These are phyloP conservation scores for Thelaira solivaga DNA, from an alignment of 2,888 invertebrate species.

Conservation along the genomic window DNA sequence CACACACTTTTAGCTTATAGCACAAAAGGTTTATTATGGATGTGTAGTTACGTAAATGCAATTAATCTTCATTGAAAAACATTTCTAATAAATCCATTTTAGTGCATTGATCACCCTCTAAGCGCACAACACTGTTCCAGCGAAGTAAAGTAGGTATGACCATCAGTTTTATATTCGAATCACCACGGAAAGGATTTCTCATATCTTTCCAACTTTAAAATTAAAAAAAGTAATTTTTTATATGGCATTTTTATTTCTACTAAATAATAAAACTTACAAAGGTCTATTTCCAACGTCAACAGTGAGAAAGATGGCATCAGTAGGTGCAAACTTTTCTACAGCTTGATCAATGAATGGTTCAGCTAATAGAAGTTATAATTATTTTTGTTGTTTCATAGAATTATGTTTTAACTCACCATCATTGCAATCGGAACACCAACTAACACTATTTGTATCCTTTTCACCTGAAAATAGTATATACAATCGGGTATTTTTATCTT, in stretches of 20 bases:
- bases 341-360: slow-evolving; percentile 84
- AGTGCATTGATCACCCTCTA: slow-evolving; percentile 86
- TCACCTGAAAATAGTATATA: slow-evolving; percentile 80
- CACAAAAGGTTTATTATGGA: too few species aligned
- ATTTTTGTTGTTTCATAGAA: too few species aligned
- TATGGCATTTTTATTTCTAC: too few species aligned
- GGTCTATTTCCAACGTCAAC: slow-evolving; percentile 86
- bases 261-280: slow-evolving; percentile 56
- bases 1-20: background rate
- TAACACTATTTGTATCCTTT: slow-evolving; percentile 79
- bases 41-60: background rate
- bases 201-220: slow-evolving; percentile 84
- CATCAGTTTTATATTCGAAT: slow-evolving; percentile 82
- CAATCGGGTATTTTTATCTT: slow-evolving; percentile 60
- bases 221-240: slow-evolving; percentile 10
- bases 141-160: slow-evolving; percentile 87
- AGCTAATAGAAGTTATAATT: slow-evolving; percentile 78
- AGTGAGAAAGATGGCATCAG: slow-evolving; percentile 81
- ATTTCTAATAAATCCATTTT: slow-evolving; percentile 85
- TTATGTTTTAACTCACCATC: slow-evolving; percentile 79
- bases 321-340: slow-evolving; percentile 78
- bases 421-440: slow-evolving; percentile 93
- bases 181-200: slow-evolving; percentile 86
- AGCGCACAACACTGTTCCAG: slow-evolving; percentile 81
- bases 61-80: slow-evolving; percentile 82